Evolutionary conservation across 2,113 vertebrate genomes (phyloP).

Genomic region (Erythrocercus mccallii): DNA sequence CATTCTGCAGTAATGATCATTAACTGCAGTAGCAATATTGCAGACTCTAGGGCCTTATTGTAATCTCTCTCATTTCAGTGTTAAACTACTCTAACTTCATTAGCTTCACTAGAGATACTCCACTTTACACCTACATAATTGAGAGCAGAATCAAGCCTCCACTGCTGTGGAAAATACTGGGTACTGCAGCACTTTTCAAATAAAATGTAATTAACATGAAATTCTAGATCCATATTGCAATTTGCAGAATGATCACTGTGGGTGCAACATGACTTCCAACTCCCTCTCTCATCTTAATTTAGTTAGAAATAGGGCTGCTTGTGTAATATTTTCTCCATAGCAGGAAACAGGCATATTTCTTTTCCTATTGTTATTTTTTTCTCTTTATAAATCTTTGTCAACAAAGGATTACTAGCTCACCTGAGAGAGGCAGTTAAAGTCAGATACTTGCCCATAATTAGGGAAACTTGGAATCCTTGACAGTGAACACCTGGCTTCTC

Average conservation of each 20-base stretch:
- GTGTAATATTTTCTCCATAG: constrained; percentile 16
- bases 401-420: constrained; percentile 30
- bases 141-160: constrained; percentile 55
- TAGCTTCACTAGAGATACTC: constrained; percentile 47
- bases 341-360: constrained; percentile 16
- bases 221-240: constrained; percentile 62
- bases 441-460: constrained; percentile 41
- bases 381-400: constrained; percentile 45
- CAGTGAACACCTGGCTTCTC: constrained; percentile 53
- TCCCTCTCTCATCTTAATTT: constrained; percentile 52
- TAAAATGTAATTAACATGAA: constrained; percentile 64
- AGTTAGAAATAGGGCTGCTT: constrained; percentile 36
- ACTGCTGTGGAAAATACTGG: constrained; percentile 56
- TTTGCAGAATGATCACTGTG: constrained; percentile 63
- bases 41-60: constrained; percentile 57
- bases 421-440: constrained; percentile 42
- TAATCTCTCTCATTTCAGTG: constrained; percentile 48
- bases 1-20: constrained; percentile 55
- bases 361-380: constrained; percentile 45
- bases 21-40: constrained; percentile 54
- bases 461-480: constrained; percentile 54
- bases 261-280: constrained; percentile 47
- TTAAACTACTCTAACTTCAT: constrained; percentile 56
- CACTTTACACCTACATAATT: constrained; percentile 53
- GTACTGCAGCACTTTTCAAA: constrained; percentile 56